phyloP scores from a whole-genome alignment of 2,797 vertebrate species.

The Nannoperca obscura region DNA sequence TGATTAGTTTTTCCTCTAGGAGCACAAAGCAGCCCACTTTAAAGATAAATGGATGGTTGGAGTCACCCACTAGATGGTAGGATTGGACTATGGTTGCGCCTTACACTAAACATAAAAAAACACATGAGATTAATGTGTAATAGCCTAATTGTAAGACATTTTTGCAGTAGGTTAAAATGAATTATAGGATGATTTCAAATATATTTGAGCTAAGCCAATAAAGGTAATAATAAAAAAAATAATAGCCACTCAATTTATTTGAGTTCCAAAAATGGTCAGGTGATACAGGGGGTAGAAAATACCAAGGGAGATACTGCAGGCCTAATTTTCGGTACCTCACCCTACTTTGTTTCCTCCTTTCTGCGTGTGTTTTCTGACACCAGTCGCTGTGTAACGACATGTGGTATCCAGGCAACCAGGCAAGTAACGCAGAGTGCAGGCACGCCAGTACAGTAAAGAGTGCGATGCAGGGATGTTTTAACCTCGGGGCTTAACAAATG shows the following conservation, averaged over 20 bases:
- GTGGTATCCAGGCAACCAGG: slow-evolving; percentile 72
- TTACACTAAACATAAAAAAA: background rate
- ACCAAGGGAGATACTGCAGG: background rate
- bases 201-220: background rate
- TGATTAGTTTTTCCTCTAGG: background rate
- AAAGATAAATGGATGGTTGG: background rate
- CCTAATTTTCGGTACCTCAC: background rate
- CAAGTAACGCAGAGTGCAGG: slow-evolving; percentile 16
- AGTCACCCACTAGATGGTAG: slow-evolving; percentile 63
- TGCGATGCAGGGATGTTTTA: slow-evolving; percentile 13
- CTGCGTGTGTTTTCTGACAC: background rate
- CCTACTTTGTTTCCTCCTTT: background rate
- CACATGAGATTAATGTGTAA: background rate
- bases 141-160: background rate
- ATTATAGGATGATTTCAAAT: background rate
- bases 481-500: background rate
- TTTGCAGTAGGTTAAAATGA: background rate
- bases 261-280: background rate
- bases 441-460: background rate
- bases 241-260: background rate
- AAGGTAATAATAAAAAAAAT: background rate
- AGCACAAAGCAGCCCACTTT: background rate
- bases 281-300: background rate
- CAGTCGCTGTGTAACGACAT: background rate
- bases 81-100: slow-evolving; percentile 10